Base-by-base conservation (phyloP, 2,888 invertebrate genomes). In the Drosophila percnosoma region DNA sequence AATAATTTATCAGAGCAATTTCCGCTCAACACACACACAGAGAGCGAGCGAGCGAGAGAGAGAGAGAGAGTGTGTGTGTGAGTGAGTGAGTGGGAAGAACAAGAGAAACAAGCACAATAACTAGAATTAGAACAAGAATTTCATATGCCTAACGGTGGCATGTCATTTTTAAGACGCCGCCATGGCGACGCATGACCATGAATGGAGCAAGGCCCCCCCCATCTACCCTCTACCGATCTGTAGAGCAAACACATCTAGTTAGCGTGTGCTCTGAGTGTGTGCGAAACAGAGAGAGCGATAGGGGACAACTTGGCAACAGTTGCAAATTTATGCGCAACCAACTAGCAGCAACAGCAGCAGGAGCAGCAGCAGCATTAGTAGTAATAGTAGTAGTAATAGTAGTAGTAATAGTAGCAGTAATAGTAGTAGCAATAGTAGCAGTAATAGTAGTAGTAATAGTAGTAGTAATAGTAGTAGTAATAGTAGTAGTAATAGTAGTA, bases 1-100 rank as follows among this genome's bases (percentile, higher is more conserved):
- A 87, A 87, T 85, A 65, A 85, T 79, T 89, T 85, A 89, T 85
- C 85, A 82, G 87, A 75, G 71, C 90, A 85, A 89, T 85, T 88
- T 89, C 85, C 90, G 88, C 58, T 85, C 55, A 82, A 65, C 66
- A 69, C 70, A 71, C 42, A 66, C 24, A 59, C 21, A 33, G 1
- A 4, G 21, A 45, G 45, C 7, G 0, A 13, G 13, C 2, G 11
- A 4, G 21, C 13, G 40, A 10, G n/a, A 1, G 42, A 8, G 3
- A 4, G 1, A n/a, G n/a, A 21, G 21, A 45, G 42, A 0, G 15
- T 6, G 36, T 15, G 15, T 2, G 36, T 0, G 36, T 2, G 36
- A 6, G 15, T 15, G 36, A 6, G 34, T 13, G 5, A 13, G n/a
- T 5, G 24, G 4, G 3, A 27, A 40, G 13, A 38, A 18, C 7